Evolutionary conservation across 1,140 invertebrate species (phyloP), one percentile per base, ranked within the genome.

Genomic region (Orchestia grillus): DNA sequence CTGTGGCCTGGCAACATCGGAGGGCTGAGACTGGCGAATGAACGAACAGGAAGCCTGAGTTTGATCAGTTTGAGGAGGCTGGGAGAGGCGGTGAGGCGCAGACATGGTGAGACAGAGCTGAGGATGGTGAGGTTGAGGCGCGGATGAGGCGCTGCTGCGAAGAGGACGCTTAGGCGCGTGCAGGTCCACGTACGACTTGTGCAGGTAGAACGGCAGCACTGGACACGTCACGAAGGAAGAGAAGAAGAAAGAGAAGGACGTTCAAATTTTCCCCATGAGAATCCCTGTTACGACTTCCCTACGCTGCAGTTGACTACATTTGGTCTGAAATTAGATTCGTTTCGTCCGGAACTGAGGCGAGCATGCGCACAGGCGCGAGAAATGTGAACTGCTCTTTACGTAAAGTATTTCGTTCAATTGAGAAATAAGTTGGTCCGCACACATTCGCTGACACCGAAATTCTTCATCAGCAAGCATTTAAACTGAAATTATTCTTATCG

Each of bases 171-270:
- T n/a, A 36, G 62, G 91, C 44, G 57, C 57, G 62, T 95, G 94
- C 87, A 88, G 47, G 62, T 62, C 94, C 95, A 95, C 41, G 45
- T 95, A 87, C 42, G 87, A 96, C 43, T 96, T 88, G 90, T 96
- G 96, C 47, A 96, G 44, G 45, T 44, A 96, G 90, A 96, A 96
- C 47, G 96, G 96, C 87, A 96, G 62, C 43, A 57, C 96, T 96
- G 96, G 16, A 36, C 45, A 40, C n/a, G 47, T 11, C 62, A 28
- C 45, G 87, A 16, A 91, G 41, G 88, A 87, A 88, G n/a, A n/a
- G n/a, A n/a, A n/a, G n/a, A n/a, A 87, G 42, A 90, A 28, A 77
- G 19, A 53, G 47, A 53, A 8, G 47, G 3, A 28, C 62, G 62
- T 23, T 77, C 62, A 77, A 77, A 28, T 77, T 8, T 19, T 8